Evolutionary conservation across 37 sponge, comb jelly and placozoan genomes (phyloP).

Genomic region (Aplysina aerophoba): DNA sequence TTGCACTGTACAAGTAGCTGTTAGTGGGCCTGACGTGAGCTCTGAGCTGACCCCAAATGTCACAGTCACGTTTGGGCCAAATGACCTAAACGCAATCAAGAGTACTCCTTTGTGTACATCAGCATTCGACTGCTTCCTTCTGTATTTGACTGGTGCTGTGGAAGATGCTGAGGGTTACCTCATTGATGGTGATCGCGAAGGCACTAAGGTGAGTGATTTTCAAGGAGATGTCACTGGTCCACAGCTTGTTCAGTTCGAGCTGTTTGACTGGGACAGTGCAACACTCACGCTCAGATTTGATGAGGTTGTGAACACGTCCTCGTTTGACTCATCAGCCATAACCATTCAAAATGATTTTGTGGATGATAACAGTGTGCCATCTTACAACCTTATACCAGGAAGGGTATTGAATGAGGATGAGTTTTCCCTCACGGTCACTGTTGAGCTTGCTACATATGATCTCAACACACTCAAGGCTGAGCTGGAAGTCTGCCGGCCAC

Average conservation of each 20-base stretch:
- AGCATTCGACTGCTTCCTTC: conserved; percentile 34
- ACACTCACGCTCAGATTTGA: conserved; percentile 64
- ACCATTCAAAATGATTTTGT: conserved; percentile 34
- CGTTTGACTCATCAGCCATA: conserved; percentile 62
- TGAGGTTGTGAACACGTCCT: conserved; percentile 63
- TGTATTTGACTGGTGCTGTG: conserved; percentile 40
- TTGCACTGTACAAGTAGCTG: not conserved
- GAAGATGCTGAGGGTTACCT: conserved; percentile 57
- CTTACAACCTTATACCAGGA: conserved; percentile 17
- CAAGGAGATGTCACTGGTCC: conserved; percentile 56
- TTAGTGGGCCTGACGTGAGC: not conserved
- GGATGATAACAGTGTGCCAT: not conserved
- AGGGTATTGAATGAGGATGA: not conserved
- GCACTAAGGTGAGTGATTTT: conserved; percentile 41
- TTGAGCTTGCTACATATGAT: conserved; percentile 51
- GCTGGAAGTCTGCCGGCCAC: conserved; percentile 42
- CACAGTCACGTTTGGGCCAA: conserved; percentile 15
- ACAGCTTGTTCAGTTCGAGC: conserved; percentile 51
- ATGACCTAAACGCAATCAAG: conserved; percentile 77
- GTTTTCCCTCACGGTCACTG: conserved; percentile 54
- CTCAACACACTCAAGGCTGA: conserved; percentile 67
- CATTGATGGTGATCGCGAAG: conserved; percentile 43
- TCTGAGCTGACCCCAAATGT: not conserved
- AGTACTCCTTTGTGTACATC: conserved; percentile 67
- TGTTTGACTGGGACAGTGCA: conserved; percentile 71